Evolutionary conservation across 2,888 invertebrate species (phyloP), one percentile per base, ranked within the genome.

Genomic region (Steromphala cineraria): DNA sequence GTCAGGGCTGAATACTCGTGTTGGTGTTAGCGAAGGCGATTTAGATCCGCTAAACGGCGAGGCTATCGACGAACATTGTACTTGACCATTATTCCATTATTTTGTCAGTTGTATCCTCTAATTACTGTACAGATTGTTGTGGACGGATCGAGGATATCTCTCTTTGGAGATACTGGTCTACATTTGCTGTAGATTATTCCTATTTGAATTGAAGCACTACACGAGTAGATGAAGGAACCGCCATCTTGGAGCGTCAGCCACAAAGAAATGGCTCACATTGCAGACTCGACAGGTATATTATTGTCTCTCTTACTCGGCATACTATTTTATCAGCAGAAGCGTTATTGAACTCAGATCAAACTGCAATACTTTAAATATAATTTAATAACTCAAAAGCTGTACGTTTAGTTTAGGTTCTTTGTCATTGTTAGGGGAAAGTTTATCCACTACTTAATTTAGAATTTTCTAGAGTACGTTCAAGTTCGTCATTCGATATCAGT

Each of bases 211-310:
- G 71, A 15, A 62, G 19, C n/a, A 31, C 28, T 36, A n/a, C 55
- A 19, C 46, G 31, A 15, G 78, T 78, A 31, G 78, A 78, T 78
- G 78, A 78, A 62, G 79, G 79, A 79, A 53, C 79, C 79, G 79
- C 79, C 79, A 79, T 79, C 79, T 79, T 79, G 79, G 79, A 79
- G 71, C 40, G 74, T 74, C 53, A 78, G 28, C 52, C 55, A 74
- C 79, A 79, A 81, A 80, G 82, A 83, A 80, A 84, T 85, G 85
- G 83, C 85, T n/a, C 85, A 83, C 19, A 83, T 85, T 31, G 55
- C 80, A 13, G 85, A 85, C 62, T 79, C 83, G 8, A 84, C 85
- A 79, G 85, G 85, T 85, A 67, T 46, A 67, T 78, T 55, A 36
- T 76, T 55, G n/a, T n/a, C n/a, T n/a, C n/a, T n/a, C 55, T 21